Percentiles rank a stretch among this genome's conserved stretches.
phyloP scores from a whole-genome alignment of 2,797 vertebrate genomes.

The Halcyon smyrnensis region DNA sequence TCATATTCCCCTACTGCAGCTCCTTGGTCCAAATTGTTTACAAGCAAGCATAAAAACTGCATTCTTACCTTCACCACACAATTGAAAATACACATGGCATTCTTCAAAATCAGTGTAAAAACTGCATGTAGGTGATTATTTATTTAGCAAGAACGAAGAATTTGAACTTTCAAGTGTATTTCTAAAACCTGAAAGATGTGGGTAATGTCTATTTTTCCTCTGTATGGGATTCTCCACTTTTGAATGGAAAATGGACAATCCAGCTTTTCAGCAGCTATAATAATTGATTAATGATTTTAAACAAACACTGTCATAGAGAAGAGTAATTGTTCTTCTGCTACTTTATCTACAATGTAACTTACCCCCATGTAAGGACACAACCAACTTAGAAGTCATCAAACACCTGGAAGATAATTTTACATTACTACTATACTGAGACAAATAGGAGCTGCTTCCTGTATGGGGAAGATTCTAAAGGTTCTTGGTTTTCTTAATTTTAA shows the following conservation, averaged over 20 bases:
- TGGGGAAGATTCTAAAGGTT: background rate
- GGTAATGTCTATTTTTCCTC: background rate
- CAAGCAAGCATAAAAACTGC: background rate
- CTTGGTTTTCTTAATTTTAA: background rate
- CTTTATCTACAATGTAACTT: background rate
- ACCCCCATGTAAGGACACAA: background rate
- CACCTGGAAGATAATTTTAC: background rate
- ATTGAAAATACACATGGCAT: background rate
- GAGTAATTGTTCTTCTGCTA: background rate
- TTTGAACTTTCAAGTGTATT: background rate
- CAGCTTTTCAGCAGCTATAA: background rate
- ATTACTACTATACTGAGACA: background rate
- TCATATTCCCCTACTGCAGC: background rate
- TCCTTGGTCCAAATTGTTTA: background rate
- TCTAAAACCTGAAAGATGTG: background rate
- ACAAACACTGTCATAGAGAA: background rate
- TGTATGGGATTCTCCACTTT: background rate
- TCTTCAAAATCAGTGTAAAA: background rate
- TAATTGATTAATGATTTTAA: background rate
- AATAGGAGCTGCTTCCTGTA: background rate
- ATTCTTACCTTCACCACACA: background rate
- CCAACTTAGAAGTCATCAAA: background rate
- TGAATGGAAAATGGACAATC: background rate
- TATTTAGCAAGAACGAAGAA: background rate
- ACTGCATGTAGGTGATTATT: background rate